Evolutionary conservation across 2,888 invertebrate genomes (phyloP).

Genomic region (Strigamia maritima): DNA sequence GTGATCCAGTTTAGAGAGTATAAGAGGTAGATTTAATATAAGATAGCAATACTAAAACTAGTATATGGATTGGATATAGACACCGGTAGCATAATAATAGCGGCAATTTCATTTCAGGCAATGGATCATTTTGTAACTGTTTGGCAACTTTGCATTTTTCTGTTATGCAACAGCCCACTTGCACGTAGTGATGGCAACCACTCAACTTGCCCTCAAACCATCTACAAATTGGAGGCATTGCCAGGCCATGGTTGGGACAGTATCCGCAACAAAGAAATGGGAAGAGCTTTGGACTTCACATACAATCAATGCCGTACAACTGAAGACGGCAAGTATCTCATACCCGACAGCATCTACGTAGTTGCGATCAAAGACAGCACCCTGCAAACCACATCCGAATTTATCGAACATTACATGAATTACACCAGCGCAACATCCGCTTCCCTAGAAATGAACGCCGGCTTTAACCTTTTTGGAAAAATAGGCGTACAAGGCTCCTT

Average conservation of each 20-base stretch:
- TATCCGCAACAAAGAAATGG: constrained; percentile 21
- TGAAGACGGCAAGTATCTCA: constrained; percentile 23
- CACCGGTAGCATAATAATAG: too few species aligned
- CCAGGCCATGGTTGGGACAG: constrained; percentile 17
- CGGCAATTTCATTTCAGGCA: too few species aligned
- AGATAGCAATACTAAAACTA: too few species aligned
- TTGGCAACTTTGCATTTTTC: too few species aligned
- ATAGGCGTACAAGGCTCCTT: constrained; percentile 4
- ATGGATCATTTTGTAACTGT: too few species aligned
- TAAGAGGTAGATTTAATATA: too few species aligned
- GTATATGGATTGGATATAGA: too few species aligned
- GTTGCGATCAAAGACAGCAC: neutral
- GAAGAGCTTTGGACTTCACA: neutral
- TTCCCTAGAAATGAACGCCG: neutral
- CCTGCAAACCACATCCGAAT: neutral
- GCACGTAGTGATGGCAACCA: too few species aligned
- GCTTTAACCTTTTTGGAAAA: neutral
- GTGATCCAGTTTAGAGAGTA: too few species aligned
- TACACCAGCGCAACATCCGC: constrained; percentile 13
- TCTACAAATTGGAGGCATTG: constrained; percentile 1
- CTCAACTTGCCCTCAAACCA: too few species aligned
- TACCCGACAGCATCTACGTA: constrained; percentile 9
- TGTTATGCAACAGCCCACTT: too few species aligned
- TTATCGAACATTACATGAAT: neutral
- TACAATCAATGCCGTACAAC: constrained; percentile 26